These are phyloP conservation scores for Cladorhizidae sp. DNA, from an alignment of 37 sponge, comb jelly and placozoan genomes.

Conservation along the genomic window DNA sequence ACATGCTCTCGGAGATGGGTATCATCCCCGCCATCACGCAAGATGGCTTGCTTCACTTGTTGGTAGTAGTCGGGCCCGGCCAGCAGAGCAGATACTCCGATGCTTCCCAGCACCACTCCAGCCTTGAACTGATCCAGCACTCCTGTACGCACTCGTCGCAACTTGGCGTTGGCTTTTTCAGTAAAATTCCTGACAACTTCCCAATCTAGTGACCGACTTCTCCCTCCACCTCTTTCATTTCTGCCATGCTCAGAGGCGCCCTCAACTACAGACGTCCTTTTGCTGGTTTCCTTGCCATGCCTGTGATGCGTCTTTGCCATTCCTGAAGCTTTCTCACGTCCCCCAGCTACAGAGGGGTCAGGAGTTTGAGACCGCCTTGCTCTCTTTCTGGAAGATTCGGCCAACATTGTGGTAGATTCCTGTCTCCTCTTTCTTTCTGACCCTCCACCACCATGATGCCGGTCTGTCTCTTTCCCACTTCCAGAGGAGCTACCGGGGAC, in stretches of 20 bases:
- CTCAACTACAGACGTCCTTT: background rate
- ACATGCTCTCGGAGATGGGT: background rate
- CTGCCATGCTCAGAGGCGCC: background rate
- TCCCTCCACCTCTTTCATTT: background rate
- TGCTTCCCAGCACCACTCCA: conserved; percentile 17
- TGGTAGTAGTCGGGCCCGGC: conserved; percentile 43
- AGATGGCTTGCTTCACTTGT: background rate
- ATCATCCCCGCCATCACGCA: background rate
- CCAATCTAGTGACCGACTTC: conserved; percentile 25
- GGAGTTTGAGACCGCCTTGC: background rate
- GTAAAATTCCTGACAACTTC: conserved; percentile 8
- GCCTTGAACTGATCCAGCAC: conserved; percentile 35
- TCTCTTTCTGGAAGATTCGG: background rate
- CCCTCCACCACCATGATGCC: background rate
- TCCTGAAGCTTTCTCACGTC: background rate
- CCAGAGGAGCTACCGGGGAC: background rate
- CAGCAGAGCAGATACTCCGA: conserved; percentile 38
- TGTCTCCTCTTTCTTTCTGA: background rate
- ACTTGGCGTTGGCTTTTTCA: background rate
- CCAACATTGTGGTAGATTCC: background rate
- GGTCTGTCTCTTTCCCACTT: background rate
- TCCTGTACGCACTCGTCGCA: background rate
- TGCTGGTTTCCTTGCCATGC: background rate
- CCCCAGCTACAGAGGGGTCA: background rate
- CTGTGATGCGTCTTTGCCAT: background rate